These are phyloP conservation scores for Pammene aurita DNA, from an alignment of 2,888 invertebrate species.

Conservation along the genomic window DNA sequence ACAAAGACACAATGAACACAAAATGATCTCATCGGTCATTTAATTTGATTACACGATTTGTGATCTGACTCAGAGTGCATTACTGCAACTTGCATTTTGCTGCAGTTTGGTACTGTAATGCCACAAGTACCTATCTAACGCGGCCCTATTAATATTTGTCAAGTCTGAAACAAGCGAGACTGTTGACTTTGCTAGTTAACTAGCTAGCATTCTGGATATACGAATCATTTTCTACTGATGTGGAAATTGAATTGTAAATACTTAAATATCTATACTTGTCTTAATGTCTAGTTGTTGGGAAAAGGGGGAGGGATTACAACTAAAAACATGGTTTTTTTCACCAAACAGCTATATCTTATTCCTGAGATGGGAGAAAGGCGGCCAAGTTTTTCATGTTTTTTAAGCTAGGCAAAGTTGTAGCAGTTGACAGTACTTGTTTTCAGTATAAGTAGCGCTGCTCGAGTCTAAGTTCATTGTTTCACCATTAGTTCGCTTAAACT, in stretches of 20 bases:
- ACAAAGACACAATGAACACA: slow-evolving; percentile 41
- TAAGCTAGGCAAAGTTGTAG: no score
- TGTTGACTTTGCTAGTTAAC: no score
- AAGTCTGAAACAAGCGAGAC: neutral
- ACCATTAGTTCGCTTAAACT: slow-evolving; percentile 45
- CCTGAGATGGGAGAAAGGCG: no score
- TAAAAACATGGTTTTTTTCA: no score
- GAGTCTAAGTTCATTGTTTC: slow-evolving; percentile 14
- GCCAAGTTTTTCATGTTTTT: no score
- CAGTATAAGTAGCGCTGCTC: no score
- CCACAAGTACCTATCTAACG: neutral
- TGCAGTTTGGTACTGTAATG: neutral
- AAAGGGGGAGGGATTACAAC: no score
- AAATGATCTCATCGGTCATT: slow-evolving; percentile 65
- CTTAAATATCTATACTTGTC: no score
- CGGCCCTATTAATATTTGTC: neutral
- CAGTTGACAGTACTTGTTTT: no score
- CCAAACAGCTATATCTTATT: no score
- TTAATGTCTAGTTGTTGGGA: no score
- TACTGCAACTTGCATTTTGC: slow-evolving; percentile 24
- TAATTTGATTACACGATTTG: slow-evolving; percentile 44
- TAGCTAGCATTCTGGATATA: no score
- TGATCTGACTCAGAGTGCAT: slow-evolving; percentile 44
- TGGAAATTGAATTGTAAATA: neutral
- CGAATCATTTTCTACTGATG: neutral